Percentiles rank a stretch among this genome's conserved stretches.
Conservation (phyloP, 2,888 invertebrate genomes). For the Linnaemya vulpina region DNA sequence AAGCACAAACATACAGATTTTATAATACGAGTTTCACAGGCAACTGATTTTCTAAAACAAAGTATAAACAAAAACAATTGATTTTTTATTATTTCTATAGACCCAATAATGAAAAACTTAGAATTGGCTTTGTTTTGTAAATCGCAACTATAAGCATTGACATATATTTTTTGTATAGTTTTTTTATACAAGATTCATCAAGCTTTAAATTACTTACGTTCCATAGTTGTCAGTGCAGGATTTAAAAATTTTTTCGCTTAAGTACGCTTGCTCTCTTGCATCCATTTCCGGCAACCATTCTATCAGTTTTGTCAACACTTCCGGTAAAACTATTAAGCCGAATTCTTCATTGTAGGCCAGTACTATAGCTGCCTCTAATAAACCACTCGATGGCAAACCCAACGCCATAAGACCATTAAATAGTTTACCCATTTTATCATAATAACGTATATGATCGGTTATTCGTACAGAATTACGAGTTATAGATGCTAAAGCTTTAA, state of each 20-base stretch:
- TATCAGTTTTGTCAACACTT: slow-evolving; percentile 84
- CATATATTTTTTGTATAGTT: no score
- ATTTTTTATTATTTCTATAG: not conserved
- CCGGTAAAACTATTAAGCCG: slow-evolving; percentile 81
- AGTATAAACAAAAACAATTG: not conserved
- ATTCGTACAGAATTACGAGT: slow-evolving; percentile 77
- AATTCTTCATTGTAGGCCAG: slow-evolving; percentile 82
- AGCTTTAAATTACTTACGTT: slow-evolving; percentile 76
- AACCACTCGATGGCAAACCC: slow-evolving; percentile 83
- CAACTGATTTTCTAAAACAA: slow-evolving; percentile 84
- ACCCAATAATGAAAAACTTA: not conserved
- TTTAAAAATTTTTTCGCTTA: slow-evolving; percentile 81
- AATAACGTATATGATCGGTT: slow-evolving; percentile 76
- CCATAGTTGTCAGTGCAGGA: slow-evolving; percentile 84
- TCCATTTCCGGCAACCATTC: slow-evolving; percentile 84
- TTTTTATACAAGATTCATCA: no score
- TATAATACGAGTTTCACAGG: slow-evolving; percentile 84
- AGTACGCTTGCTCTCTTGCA: slow-evolving; percentile 82
- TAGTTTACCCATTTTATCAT: slow-evolving; percentile 78
- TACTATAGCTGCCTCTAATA: slow-evolving; percentile 83
- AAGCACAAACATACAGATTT: slow-evolving; percentile 83
- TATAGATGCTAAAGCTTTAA: slow-evolving; percentile 78
- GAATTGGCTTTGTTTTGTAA: no score
- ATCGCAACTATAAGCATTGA: no score
- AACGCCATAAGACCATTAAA: slow-evolving; percentile 81